Conservation (phyloP, 2,888 invertebrate genomes). For the Dicycla oo region DNA sequence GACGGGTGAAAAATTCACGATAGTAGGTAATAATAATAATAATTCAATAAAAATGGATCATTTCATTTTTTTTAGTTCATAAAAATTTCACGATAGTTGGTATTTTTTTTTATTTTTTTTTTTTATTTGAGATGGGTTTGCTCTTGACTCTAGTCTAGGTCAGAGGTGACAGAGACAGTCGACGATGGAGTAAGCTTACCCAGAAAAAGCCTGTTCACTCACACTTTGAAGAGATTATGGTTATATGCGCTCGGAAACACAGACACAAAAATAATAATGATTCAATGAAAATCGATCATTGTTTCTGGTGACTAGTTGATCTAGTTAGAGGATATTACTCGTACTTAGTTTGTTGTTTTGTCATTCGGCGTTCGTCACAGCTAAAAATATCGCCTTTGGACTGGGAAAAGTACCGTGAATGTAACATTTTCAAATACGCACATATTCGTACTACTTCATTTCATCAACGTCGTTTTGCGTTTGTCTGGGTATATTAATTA, state of each 20-base stretch:
- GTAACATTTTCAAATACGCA: not conserved
- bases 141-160: too few species aligned
- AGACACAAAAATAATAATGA: not conserved
- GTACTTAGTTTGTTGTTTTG: not conserved
- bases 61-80: too few species aligned
- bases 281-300: not conserved
- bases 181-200: too few species aligned
- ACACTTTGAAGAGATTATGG: too few species aligned
- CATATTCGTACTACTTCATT: not conserved
- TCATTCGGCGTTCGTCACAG: not conserved
- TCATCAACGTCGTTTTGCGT: not conserved
- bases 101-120: too few species aligned
- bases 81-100: too few species aligned
- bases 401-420: not conserved
- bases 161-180: too few species aligned
- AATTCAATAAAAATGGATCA: not conserved
- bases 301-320: not conserved
- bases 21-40: not conserved
- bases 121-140: too few species aligned
- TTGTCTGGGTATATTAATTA: not conserved
- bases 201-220: too few species aligned
- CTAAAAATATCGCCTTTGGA: not conserved
- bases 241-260: too few species aligned
- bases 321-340: not conserved
- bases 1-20: slow-evolving; percentile 7